phyloP scores from a whole-genome alignment of 2,888 invertebrate species.

The Leptogaster cylindrica region DNA sequence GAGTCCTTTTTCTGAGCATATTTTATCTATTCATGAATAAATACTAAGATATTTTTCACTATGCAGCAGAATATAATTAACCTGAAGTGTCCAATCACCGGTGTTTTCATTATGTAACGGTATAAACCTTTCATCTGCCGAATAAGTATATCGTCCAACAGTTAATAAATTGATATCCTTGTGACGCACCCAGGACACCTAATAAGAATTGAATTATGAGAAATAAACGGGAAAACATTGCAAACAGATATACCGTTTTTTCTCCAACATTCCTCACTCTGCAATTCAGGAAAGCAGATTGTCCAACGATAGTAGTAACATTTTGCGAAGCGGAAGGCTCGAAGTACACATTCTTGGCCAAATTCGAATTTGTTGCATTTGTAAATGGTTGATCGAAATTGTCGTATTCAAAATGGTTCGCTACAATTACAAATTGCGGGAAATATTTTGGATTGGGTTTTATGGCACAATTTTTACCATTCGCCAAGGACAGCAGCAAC shows the following conservation, averaged over 20 bases:
- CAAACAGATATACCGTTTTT: constrained; percentile 69
- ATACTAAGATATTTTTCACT: neutral
- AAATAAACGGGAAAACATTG: neutral
- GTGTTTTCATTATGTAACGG: constrained; percentile 49
- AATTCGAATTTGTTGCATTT: neutral
- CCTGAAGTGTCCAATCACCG: constrained; percentile 51
- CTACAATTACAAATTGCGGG: neutral
- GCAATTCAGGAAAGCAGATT: constrained; percentile 83
- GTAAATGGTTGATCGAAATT: constrained; percentile 5
- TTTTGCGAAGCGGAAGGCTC: constrained; percentile 62
- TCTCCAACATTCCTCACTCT: constrained; percentile 81
- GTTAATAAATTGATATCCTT: constrained; percentile 50
- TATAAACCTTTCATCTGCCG: constrained; percentile 50
- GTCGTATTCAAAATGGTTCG: constrained; percentile 28
- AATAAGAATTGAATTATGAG: neutral
- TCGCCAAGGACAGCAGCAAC: constrained; percentile 9
- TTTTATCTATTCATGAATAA: constrained; percentile 47
- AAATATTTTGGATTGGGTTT: neutral
- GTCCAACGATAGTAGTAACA: constrained; percentile 81
- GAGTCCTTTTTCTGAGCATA: constrained; percentile 50
- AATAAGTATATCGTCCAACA: constrained; percentile 50
- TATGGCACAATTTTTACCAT: neutral
- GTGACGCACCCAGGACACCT: constrained; percentile 51
- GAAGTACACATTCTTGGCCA: constrained; percentile 47
- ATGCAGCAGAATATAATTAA: constrained; percentile 5